These are phyloP conservation scores for Melanostoma scalare DNA, from an alignment of 2,888 invertebrate species.

Conservation along the genomic window DNA sequence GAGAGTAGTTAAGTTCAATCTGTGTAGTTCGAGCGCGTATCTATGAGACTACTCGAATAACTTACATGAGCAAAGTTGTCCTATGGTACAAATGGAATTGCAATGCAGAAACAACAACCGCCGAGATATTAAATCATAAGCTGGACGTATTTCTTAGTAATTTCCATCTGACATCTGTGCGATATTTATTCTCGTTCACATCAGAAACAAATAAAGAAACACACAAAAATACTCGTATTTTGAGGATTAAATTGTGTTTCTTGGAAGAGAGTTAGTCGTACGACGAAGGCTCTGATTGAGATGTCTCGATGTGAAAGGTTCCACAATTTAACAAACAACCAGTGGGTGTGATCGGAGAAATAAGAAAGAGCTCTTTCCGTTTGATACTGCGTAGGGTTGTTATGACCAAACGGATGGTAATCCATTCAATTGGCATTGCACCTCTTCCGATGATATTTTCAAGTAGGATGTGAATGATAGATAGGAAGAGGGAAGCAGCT, in stretches of 20 bases:
- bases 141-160: conserved; percentile 63
- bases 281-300: conserved; percentile 37
- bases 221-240: not conserved
- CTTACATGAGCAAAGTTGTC: conserved; percentile 30
- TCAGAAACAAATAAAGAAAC: not conserved
- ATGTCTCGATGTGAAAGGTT: conserved; percentile 52
- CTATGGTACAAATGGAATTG: too few species aligned
- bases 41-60: conserved; percentile 33
- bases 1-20: conserved; percentile 28
- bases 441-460: too few species aligned
- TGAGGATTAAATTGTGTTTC: conserved; percentile 28
- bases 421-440: too few species aligned
- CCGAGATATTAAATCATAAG: conserved; percentile 66
- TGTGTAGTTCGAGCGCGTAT: conserved; percentile 16
- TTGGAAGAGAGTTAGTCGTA: conserved; percentile 15
- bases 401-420: too few species aligned
- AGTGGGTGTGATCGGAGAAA: too few species aligned
- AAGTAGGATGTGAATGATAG: too few species aligned
- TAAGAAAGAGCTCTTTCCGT: too few species aligned
- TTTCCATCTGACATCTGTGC: conserved; percentile 61
- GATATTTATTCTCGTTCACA: conserved; percentile 49
- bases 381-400: too few species aligned
- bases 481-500: too few species aligned
- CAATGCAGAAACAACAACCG: not conserved
- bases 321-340: too few species aligned